Evolutionary conservation across 2,113 vertebrate genomes (phyloP), one percentile per base, ranked within the genome.

Genomic region (Chionis minor): DNA sequence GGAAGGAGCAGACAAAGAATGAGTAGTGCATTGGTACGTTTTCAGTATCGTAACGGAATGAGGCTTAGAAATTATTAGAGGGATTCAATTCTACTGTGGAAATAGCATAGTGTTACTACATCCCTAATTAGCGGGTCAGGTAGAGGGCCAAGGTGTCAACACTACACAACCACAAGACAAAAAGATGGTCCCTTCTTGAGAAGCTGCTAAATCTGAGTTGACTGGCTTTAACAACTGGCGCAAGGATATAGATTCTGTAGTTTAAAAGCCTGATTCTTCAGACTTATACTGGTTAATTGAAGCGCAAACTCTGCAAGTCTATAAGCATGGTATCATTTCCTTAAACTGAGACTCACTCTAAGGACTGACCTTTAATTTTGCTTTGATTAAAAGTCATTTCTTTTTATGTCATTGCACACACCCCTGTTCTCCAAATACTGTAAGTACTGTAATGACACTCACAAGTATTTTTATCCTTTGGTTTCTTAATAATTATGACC

Each of bases 11-110:
- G 70, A 20, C 69, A 22, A 81, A 44, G 13, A 23, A 62, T 27
- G 9, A 45, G 30, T 8, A 21, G 4, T 17, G 14, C 5, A 30
- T 10, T 0, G 0, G 4, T 22, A 28, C 2, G 3, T 75, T 81
- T 88, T 83, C n/a, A 28, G n/a, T 17, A 45, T 6, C 9, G 22
- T 56, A 66, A 52, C 12, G 6, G 17, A 47, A 61, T 33, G 16
- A 12, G 18, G 4, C 22, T 40, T 33, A 26, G 58, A 62, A 65
- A 40, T 66, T 9, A 47, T 32, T 9, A 12, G 14, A 70, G 23
- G 5, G 24, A 54, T 45, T 49, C 10, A 13, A 0, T 58, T 73
- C 45, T 58, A 3, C n/a, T n/a, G 38, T 70, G 67, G 38, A 88
- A 83, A n/a, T 15, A 78, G 18, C 65, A 78, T 4, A 26, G 24